Evolutionary conservation across 2,888 invertebrate species (phyloP).

Genomic region (Parthenolecanium corni): DNA sequence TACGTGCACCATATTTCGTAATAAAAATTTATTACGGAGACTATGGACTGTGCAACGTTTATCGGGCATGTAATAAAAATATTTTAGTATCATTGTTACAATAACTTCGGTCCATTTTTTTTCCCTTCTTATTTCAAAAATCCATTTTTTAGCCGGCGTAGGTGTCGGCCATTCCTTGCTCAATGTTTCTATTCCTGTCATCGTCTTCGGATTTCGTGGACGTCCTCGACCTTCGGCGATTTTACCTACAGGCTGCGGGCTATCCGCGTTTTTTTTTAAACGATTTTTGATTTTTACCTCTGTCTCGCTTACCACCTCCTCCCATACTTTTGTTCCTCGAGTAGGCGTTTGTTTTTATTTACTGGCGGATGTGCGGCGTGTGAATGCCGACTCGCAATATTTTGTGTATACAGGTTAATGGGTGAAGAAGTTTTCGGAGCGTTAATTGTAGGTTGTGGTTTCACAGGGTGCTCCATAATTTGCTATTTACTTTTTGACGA

Average conservation of each 20-base stretch:
- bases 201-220: neutral
- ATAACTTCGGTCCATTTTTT: neutral
- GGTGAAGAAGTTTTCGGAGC: slow-evolving; percentile 2
- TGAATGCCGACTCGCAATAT: no score
- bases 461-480: no score
- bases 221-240: slow-evolving; percentile 13
- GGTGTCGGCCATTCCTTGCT: no score
- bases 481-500: no score
- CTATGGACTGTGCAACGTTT: no score
- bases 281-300: neutral
- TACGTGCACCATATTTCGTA: no score
- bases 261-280: neutral
- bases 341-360: slow-evolving; percentile 21
- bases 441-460: neutral
- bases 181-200: no score
- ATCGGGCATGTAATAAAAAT: neutral
- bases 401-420: slow-evolving; percentile 10
- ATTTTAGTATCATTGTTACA: no score
- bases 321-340: slow-evolving; percentile 5
- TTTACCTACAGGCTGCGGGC: neutral
- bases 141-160: no score
- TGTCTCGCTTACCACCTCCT: slow-evolving; percentile 6
- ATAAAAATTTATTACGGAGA: neutral
- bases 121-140: neutral
- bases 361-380: neutral